Evolutionary conservation across 1,140 invertebrate genomes (phyloP).

Genomic region (Radopholus similis): DNA sequence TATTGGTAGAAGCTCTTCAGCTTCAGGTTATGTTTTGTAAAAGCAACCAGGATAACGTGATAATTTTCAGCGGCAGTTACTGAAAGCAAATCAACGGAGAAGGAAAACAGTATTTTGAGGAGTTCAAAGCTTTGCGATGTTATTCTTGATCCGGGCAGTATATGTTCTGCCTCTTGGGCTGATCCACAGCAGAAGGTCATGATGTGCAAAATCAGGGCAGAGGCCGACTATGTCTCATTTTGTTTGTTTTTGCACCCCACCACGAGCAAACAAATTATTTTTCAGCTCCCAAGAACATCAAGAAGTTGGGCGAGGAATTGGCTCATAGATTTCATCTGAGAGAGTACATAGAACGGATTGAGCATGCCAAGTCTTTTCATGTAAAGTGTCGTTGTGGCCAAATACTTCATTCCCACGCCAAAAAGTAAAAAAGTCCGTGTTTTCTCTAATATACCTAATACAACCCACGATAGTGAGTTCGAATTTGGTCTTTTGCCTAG

Average conservation of each 20-base stretch:
- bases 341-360: slow-evolving; percentile 26
- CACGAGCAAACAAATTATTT: background rate
- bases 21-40: background rate
- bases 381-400: slow-evolving; percentile 16
- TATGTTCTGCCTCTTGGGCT: slow-evolving; percentile 18
- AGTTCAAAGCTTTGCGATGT: slow-evolving; percentile 11
- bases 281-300: slow-evolving; percentile 26
- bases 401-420: slow-evolving; percentile 17
- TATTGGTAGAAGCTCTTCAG: background rate
- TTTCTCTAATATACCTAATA: background rate
- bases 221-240: slow-evolving; percentile 23
- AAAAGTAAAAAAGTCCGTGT: slow-evolving; percentile 2
- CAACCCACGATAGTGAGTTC: slow-evolving; percentile 29
- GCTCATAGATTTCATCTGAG: slow-evolving; percentile 7
- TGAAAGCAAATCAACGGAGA: background rate
- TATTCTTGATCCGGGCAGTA: background rate
- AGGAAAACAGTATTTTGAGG: slow-evolving; percentile 9
- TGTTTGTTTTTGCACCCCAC: slow-evolving; percentile 2
- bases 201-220: slow-evolving; percentile 39
- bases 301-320: slow-evolving; percentile 28
- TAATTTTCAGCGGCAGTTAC: background rate
- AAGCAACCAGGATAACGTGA: background rate
- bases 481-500: slow-evolving; percentile 36
- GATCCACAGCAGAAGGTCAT: slow-evolving; percentile 26
- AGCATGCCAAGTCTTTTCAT: slow-evolving; percentile 2